Percentiles rank a stretch among this genome's conserved stretches.
Conservation (phyloP, 2,888 invertebrate genomes). For the Tiliacea citrago region DNA sequence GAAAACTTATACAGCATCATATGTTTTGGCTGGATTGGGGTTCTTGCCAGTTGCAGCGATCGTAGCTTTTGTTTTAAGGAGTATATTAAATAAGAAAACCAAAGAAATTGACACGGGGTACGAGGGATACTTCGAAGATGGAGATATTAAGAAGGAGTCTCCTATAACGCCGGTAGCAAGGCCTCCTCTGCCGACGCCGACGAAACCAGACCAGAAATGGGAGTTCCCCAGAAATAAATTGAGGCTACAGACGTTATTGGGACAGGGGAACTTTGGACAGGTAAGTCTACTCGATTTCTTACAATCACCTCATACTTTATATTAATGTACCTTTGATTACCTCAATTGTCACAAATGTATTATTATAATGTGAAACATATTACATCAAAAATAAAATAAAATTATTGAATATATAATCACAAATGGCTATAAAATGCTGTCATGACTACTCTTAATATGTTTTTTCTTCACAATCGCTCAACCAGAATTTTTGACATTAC, state of each 20-base stretch:
- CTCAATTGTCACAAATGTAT: neutral
- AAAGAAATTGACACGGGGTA: slow-evolving; percentile 91
- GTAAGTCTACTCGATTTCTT: slow-evolving; percentile 65
- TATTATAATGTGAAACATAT: too few relatives aligned
- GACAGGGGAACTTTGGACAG: slow-evolving; percentile 96
- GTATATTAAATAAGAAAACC: slow-evolving; percentile 89
- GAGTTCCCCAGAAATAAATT: slow-evolving; percentile 95
- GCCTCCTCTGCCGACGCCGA: slow-evolving; percentile 88
- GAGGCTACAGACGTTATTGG: slow-evolving; percentile 94
- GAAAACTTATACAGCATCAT: slow-evolving; percentile 91
- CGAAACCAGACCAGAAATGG: slow-evolving; percentile 92
- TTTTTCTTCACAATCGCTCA: neutral
- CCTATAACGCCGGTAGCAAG: slow-evolving; percentile 90
- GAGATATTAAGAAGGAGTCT: slow-evolving; percentile 88
- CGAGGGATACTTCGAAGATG: slow-evolving; percentile 91
- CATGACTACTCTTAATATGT: neutral
- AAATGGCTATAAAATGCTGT: too few relatives aligned
- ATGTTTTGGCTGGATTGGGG: slow-evolving; percentile 91
- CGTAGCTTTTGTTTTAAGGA: slow-evolving; percentile 90
- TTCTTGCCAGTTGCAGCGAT: slow-evolving; percentile 91
- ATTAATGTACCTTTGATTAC: too few relatives aligned
- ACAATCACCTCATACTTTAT: neutral
- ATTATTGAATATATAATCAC: neutral
- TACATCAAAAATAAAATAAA: too few relatives aligned
- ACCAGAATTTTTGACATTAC: neutral